Percentiles rank a stretch among this genome's conserved stretches.
These are phyloP conservation scores for Gymnoscopelus braueri DNA, from an alignment of 2,797 vertebrate genomes.

Conservation along the genomic window DNA sequence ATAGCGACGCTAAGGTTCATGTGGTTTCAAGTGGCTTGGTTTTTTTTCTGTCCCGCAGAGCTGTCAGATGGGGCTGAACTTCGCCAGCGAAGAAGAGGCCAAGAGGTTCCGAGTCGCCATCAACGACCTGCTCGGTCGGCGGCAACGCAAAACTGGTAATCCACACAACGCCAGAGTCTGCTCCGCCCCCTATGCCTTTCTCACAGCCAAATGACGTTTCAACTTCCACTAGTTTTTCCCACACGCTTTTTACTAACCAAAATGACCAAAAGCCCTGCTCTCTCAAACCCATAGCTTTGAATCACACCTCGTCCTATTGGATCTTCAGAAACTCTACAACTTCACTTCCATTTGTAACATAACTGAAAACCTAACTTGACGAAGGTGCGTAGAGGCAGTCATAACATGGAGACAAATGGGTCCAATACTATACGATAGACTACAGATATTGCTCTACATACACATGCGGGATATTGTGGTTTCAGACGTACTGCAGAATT, in stretches of 20 bases:
- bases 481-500: too few relatives aligned
- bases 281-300: constrained; percentile 7
- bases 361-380: too few relatives aligned
- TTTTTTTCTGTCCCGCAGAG: constrained; percentile 68
- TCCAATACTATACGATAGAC: too few relatives aligned
- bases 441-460: too few relatives aligned
- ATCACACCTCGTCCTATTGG: not conserved
- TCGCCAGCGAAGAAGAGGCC: constrained; percentile 97
- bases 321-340: not conserved
- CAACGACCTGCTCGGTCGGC: constrained; percentile 89
- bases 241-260: constrained; percentile 21
- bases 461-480: too few relatives aligned
- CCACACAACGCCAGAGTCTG: not conserved
- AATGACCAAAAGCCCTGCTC: not conserved
- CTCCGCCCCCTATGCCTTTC: not conserved
- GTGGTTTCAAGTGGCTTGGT: too few relatives aligned
- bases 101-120: constrained; percentile 89
- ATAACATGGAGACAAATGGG: too few relatives aligned
- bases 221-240: constrained; percentile 3
- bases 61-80: constrained; percentile 96
- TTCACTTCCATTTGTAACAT: too few relatives aligned
- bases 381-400: too few relatives aligned
- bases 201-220: not conserved
- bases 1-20: too few relatives aligned
- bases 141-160: constrained; percentile 93